Evolutionary conservation across 1,140 invertebrate genomes (phyloP).

Genomic region (Orussus abietinus): DNA sequence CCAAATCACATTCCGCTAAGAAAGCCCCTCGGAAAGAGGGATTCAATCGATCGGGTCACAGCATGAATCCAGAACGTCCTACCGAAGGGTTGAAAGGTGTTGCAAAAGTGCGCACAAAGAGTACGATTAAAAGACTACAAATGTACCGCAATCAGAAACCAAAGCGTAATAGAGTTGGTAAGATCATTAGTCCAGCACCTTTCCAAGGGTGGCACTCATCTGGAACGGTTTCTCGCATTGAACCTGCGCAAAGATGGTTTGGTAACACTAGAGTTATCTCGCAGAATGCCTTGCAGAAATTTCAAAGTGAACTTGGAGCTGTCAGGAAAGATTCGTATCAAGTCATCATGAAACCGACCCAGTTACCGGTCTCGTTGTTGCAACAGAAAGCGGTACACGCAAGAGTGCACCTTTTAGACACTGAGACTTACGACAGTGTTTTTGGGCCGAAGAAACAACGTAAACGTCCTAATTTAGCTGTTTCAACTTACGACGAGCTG

Average conservation of each 20-base stretch:
- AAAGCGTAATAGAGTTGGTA: constrained; percentile 84
- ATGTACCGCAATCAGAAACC: constrained; percentile 98
- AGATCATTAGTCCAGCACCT: constrained; percentile 91
- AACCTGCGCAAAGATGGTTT: constrained; percentile 98
- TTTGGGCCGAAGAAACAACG: constrained; percentile 93
- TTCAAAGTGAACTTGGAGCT: constrained; percentile 93
- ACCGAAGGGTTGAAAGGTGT: constrained; percentile 78
- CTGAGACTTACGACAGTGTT: constrained; percentile 88
- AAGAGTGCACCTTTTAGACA: constrained; percentile 92
- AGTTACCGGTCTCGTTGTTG: constrained; percentile 88
- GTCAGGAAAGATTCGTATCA: constrained; percentile 95
- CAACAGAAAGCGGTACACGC: constrained; percentile 90
- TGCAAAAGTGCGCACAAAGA: constrained; percentile 78
- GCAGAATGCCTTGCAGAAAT: constrained; percentile 92
- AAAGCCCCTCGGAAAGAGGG: constrained; percentile 72
- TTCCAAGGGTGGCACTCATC: constrained; percentile 88
- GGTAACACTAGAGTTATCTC: constrained; percentile 89
- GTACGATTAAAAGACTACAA: constrained; percentile 92
- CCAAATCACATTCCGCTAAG: constrained; percentile 64
- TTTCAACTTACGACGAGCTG: constrained; percentile 68
- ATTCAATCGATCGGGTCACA: constrained; percentile 75
- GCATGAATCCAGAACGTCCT: constrained; percentile 83
- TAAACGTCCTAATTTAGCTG: constrained; percentile 83
- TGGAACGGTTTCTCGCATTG: constrained; percentile 88
- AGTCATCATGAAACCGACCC: constrained; percentile 95